phyloP scores from a whole-genome alignment of 2,113 vertebrate species.

The Cyphomyrus discorhynchus region DNA sequence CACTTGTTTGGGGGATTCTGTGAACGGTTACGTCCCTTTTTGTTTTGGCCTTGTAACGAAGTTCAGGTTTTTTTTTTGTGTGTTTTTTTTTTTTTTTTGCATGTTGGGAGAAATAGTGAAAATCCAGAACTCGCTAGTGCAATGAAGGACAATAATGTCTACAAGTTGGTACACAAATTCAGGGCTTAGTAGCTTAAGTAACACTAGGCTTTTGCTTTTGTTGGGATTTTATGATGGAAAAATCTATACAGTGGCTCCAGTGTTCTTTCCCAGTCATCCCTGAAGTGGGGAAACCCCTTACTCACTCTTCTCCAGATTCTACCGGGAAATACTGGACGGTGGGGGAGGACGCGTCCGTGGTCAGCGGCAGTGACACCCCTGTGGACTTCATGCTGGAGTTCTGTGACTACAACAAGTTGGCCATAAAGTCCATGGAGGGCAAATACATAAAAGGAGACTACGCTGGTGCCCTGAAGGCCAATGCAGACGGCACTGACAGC shows the following conservation, averaged over 20 bases:
- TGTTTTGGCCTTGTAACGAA: background rate
- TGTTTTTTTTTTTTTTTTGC: background rate
- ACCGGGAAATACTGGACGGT: constrained; percentile 90
- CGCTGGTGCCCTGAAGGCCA: constrained; percentile 86
- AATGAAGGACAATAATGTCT: background rate
- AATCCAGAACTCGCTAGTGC: background rate
- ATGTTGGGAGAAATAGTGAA: background rate
- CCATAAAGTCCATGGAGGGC: constrained; percentile 73
- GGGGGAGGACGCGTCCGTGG: constrained; percentile 71
- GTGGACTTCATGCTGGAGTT: constrained; percentile 91
- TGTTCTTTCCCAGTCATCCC: background rate
- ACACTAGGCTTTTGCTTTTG: background rate
- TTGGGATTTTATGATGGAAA: background rate
- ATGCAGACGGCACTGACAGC: constrained; percentile 66
- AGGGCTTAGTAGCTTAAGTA: background rate
- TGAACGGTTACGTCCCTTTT: background rate
- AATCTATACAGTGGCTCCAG: background rate
- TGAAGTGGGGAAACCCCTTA: background rate
- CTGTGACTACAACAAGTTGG: constrained; percentile 91
- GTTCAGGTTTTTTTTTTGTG: background rate
- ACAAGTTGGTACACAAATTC: background rate
- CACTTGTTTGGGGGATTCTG: background rate
- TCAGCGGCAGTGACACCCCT: constrained; percentile 73
- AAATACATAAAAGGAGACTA: constrained; percentile 94
- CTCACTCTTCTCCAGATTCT: constrained; percentile 60